Conservation (phyloP, 1,140 invertebrate species). For the Armadillidium nasatum region DNA sequence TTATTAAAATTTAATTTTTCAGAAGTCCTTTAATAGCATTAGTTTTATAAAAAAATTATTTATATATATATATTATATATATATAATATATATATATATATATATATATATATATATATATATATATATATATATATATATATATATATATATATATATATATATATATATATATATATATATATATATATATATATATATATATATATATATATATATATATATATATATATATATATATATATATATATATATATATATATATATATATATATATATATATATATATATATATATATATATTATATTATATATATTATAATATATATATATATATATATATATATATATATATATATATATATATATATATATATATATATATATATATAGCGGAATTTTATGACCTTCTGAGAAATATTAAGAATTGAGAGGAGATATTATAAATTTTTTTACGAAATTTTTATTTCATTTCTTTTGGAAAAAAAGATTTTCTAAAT, state of each 20-base stretch:
- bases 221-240: conserved; percentile 22
- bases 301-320: no score
- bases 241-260: conserved; percentile 16
- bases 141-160: conserved; percentile 20
- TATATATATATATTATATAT: conserved; percentile 16
- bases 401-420: no score
- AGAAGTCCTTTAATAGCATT: no score
- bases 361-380: neutral
- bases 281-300: conserved; percentile 18
- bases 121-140: conserved; percentile 11
- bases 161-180: conserved; percentile 21
- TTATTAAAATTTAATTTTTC: no score
- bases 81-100: conserved; percentile 27
- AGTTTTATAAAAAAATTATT: no score
- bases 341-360: conserved; percentile 24
- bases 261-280: conserved; percentile 22
- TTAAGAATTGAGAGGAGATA: no score
- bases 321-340: conserved; percentile 28
- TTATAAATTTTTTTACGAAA: no score
- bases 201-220: conserved; percentile 23
- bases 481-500: no score
- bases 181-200: conserved; percentile 26
- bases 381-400: no score
- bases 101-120: conserved; percentile 25
- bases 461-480: no score